phyloP scores from a whole-genome alignment of 2,113 vertebrate genomes.

The Prunella fulvescens region DNA sequence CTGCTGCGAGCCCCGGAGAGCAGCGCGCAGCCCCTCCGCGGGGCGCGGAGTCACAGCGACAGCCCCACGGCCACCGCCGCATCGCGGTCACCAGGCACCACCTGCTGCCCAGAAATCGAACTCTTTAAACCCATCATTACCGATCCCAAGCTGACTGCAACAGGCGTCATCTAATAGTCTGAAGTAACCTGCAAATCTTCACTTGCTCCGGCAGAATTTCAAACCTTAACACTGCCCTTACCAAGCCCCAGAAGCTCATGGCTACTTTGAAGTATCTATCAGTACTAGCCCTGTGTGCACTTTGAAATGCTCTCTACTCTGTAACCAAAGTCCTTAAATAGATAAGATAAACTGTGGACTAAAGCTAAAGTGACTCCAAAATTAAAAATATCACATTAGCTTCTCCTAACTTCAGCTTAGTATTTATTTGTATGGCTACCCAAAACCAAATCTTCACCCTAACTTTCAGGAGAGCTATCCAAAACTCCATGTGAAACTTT shows the following conservation, averaged over 20 bases:
- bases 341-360: background rate
- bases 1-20: background rate
- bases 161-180: background rate
- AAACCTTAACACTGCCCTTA: background rate
- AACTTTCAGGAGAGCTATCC: background rate
- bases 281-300: no score
- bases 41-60: background rate
- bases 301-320: background rate
- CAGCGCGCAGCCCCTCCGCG: accelerated
- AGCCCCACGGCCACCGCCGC: accelerated
- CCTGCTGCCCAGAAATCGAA: background rate
- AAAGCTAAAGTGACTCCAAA: background rate
- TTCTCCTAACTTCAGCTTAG: background rate
- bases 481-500: background rate
- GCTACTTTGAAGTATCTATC: background rate
- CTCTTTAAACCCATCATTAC: background rate
- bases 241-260: background rate
- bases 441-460: background rate
- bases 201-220: background rate
- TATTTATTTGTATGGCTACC: background rate
- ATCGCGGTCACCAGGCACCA: background rate
- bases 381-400: background rate
- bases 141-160: background rate
- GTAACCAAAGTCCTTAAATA: background rate
- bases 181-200: background rate